A percentile compares a stretch with the other conserved stretches of the same genome.
Conservation (phyloP, 2,888 invertebrate genomes). For the Trachelus troglodyta region DNA sequence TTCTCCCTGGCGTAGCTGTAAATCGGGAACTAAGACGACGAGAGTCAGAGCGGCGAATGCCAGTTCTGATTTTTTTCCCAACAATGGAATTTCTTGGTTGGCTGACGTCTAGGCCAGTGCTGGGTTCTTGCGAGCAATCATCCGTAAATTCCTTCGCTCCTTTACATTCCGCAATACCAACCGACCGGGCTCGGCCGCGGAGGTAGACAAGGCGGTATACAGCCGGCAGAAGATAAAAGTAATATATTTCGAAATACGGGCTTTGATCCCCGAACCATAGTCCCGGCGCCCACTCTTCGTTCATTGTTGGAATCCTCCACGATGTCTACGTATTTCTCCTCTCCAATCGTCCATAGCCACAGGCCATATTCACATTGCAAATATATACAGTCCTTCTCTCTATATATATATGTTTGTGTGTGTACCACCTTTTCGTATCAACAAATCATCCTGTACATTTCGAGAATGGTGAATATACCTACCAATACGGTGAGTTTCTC, state of each 20-base stretch:
- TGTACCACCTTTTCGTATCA: background rate
- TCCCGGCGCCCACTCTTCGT: background rate
- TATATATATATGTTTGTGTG: background rate
- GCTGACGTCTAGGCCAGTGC: slow-evolving; percentile 35
- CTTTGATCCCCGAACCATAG: slow-evolving; percentile 32
- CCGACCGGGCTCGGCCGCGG: slow-evolving; percentile 15
- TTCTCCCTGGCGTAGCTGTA: background rate
- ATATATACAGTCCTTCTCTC: background rate
- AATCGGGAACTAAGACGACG: slow-evolving; percentile 3
- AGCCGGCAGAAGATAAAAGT: slow-evolving; percentile 29
- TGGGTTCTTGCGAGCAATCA: slow-evolving; percentile 37
- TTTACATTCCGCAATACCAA: slow-evolving; percentile 50
- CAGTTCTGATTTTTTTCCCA: slow-evolving; percentile 30
- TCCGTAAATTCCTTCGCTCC: slow-evolving; percentile 48
- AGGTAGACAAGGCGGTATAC: slow-evolving; percentile 2
- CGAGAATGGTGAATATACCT: background rate
- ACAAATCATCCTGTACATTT: background rate
- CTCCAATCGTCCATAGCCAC: slow-evolving; percentile 28
- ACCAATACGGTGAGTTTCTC: background rate
- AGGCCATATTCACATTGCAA: slow-evolving; percentile 24
- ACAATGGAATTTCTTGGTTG: slow-evolving; percentile 44
- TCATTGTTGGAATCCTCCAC: slow-evolving; percentile 14
- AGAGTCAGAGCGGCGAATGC: slow-evolving; percentile 2
- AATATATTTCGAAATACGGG: slow-evolving; percentile 37
- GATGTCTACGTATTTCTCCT: slow-evolving; percentile 26